Evolutionary conservation across 2,113 vertebrate genomes (phyloP).

Genomic region (Brachionichthys hirsutus): DNA sequence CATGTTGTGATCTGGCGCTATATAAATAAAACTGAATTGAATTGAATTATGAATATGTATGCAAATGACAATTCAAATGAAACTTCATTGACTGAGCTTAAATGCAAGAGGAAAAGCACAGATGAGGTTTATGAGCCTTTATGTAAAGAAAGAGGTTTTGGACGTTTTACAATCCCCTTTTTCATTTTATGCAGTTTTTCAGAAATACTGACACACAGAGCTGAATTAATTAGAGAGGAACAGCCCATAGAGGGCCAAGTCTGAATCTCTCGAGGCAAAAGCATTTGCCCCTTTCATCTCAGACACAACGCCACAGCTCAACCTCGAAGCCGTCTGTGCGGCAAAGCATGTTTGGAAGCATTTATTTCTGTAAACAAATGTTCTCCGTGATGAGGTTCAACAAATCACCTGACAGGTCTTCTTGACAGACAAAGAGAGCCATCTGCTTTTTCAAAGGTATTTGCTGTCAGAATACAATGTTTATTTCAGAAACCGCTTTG

Average conservation of each 20-base stretch:
- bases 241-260: constrained; percentile 61
- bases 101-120: constrained; percentile 31
- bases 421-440: constrained; percentile 37
- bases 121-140: constrained; percentile 31
- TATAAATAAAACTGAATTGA: too few species aligned
- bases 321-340: constrained; percentile 52
- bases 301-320: constrained; percentile 61
- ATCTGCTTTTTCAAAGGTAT: constrained; percentile 28
- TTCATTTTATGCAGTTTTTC: constrained; percentile 29
- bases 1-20: too few species aligned
- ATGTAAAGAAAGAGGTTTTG: constrained; percentile 44
- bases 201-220: constrained; percentile 46
- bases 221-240: constrained; percentile 58
- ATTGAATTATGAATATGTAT: constrained; percentile 63
- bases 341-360: constrained; percentile 40
- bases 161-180: constrained; percentile 56
- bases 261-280: constrained; percentile 59
- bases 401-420: constrained; percentile 47
- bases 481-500: constrained; percentile 48
- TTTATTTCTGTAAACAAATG: constrained; percentile 69
- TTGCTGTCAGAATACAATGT: constrained; percentile 26
- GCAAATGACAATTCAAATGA: constrained; percentile 38
- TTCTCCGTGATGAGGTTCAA: constrained; percentile 60
- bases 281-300: constrained; percentile 68
- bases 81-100: constrained; percentile 25